These are phyloP conservation scores for Apis laboriosa DNA, from an alignment of 1,140 invertebrate species.

Conservation along the genomic window DNA sequence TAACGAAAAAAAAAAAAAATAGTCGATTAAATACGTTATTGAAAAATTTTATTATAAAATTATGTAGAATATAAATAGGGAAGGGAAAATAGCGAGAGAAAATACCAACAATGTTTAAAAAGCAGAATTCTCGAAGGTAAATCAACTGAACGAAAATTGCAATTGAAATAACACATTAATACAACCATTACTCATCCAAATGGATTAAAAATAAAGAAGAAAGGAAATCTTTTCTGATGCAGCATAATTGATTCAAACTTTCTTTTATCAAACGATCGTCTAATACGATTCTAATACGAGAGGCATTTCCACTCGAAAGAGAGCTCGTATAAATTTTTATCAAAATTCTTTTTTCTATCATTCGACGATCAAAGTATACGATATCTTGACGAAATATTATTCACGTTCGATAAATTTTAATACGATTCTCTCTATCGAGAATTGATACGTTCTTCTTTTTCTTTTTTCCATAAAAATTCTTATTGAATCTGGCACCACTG, in stretches of 20 bases:
- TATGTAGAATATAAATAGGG: too few species aligned
- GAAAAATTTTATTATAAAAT: too few species aligned
- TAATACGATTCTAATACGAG: background rate
- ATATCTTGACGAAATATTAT: background rate
- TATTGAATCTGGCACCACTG: conserved; percentile 20
- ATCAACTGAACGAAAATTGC: too few species aligned
- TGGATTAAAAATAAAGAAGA: too few species aligned
- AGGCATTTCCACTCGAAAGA: background rate
- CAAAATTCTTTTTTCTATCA: background rate
- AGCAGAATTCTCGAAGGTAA: too few species aligned
- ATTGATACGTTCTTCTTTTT: background rate
- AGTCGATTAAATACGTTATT: too few species aligned
- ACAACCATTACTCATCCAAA: too few species aligned
- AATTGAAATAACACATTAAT: too few species aligned
- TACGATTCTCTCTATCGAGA: background rate
- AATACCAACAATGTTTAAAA: too few species aligned
- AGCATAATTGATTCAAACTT: background rate
- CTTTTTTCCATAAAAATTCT: background rate
- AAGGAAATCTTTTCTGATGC: background rate
- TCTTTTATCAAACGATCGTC: background rate
- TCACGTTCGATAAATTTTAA: background rate
- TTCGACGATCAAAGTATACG: background rate
- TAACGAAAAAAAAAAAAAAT: too few species aligned
- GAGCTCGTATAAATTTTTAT: background rate
- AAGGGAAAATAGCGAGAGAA: too few species aligned